Evolutionary conservation across 2,797 vertebrate genomes (phyloP).

Genomic region (Malurus splendens): DNA sequence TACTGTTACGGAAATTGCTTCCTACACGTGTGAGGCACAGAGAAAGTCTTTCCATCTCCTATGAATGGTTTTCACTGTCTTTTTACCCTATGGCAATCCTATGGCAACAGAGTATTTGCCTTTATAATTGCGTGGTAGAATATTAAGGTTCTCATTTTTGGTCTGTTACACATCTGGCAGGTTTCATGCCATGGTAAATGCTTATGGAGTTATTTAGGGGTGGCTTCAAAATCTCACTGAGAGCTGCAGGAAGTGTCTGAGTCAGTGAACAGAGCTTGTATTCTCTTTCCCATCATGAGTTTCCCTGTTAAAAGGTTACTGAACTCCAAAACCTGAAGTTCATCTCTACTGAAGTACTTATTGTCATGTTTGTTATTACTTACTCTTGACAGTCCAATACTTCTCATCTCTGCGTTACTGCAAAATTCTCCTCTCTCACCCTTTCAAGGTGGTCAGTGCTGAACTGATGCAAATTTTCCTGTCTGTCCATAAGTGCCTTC

Average conservation of each 20-base stretch:
- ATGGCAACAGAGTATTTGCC: neutral
- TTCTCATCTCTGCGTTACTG: neutral
- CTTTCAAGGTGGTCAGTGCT: neutral
- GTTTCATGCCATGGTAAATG: neutral
- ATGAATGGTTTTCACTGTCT: neutral
- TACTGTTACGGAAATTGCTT: neutral
- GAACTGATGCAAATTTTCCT: neutral
- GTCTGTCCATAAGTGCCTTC: neutral
- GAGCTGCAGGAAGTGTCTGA: neutral
- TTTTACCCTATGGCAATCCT: neutral
- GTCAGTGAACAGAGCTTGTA: neutral
- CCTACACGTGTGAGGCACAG: neutral
- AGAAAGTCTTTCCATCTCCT: neutral
- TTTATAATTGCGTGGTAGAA: neutral
- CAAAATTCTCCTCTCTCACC: neutral
- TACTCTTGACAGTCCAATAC: neutral
- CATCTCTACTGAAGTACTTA: neutral
- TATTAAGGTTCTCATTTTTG: neutral
- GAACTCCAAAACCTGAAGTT: neutral
- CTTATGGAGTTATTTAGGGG: neutral
- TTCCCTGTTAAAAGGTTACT: neutral
- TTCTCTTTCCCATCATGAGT: neutral
- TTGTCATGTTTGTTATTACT: neutral
- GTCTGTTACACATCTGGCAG: neutral
- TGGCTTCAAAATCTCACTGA: neutral